A percentile compares a stretch with the other conserved stretches of the same genome.
Conservation (phyloP, 2,113 vertebrate species). For the Gallinago media region DNA sequence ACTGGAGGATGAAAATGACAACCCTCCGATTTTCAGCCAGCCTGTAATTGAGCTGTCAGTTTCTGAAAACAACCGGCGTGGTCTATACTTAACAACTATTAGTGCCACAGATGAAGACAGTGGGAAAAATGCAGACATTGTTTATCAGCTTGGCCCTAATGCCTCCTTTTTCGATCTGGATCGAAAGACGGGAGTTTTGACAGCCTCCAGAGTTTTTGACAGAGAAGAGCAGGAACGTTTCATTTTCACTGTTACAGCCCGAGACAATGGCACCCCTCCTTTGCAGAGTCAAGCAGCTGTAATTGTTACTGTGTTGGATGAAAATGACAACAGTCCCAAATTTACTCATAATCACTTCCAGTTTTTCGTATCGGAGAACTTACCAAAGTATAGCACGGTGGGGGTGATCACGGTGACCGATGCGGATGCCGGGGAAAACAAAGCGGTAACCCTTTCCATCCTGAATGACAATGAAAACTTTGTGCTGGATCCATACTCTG, state of each 20-base stretch:
- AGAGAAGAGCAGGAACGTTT: constrained; percentile 97
- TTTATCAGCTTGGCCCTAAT: constrained; percentile 98
- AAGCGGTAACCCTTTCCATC: constrained; percentile 94
- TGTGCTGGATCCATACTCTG: constrained; percentile 93
- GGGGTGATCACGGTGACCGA: constrained; percentile 98
- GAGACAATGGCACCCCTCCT: constrained; percentile 97
- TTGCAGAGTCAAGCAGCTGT: constrained; percentile 96
- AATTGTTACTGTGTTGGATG: constrained; percentile 95
- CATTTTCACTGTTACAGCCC: constrained; percentile 95
- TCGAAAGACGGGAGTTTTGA: constrained; percentile 96
- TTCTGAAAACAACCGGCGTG: constrained; percentile 96
- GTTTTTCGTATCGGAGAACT: constrained; percentile 98
- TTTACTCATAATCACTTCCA: constrained; percentile 99
- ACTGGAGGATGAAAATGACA: constrained; percentile 98
- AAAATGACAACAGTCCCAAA: constrained; percentile 98
- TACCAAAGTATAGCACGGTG: constrained; percentile 97
- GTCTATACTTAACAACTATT: constrained; percentile 96
- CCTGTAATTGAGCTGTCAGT: constrained; percentile 98
- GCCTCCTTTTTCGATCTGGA: constrained; percentile 98
- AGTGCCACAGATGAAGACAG: constrained; percentile 98
- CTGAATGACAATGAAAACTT: constrained; percentile 98
- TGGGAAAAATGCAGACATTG: constrained; percentile 97
- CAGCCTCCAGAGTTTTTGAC: constrained; percentile 96
- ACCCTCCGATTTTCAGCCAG: constrained; percentile 97
- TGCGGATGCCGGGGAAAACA: constrained; percentile 94